A percentile compares a stretch with the other conserved stretches of the same genome.
Evolutionary conservation across 2,888 invertebrate species (phyloP).

Genomic region (Xanthorhoe designata): DNA sequence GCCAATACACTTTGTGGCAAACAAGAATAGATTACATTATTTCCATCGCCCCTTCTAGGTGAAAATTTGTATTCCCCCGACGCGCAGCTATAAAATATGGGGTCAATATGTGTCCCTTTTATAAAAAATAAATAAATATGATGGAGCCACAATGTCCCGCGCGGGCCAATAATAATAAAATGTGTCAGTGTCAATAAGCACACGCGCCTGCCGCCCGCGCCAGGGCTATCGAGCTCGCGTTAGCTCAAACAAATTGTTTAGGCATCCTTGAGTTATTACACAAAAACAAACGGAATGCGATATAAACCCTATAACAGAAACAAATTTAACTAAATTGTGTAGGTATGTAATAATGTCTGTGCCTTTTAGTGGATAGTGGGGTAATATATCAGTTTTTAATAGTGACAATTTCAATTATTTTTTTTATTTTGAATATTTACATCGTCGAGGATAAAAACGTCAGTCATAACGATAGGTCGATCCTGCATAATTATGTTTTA

Average conservation of each 20-base stretch:
- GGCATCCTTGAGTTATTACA: neutral
- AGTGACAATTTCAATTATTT: no score
- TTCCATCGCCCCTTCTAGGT: constrained; percentile 24
- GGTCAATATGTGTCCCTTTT: constrained; percentile 45
- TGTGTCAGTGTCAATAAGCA: constrained; percentile 42
- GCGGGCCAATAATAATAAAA: constrained; percentile 43
- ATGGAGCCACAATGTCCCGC: constrained; percentile 37
- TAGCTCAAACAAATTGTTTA: neutral
- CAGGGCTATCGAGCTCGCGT: constrained; percentile 6
- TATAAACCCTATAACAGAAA: neutral
- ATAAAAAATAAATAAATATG: constrained; percentile 46
- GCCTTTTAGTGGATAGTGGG: no score
- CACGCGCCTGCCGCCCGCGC: constrained; percentile 19
- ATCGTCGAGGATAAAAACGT: no score
- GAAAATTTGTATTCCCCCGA: constrained; percentile 42
- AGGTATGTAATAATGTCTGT: no score
- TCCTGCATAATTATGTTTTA: no score
- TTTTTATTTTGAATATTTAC: no score
- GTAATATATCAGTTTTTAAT: no score
- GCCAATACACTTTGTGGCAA: constrained; percentile 7
- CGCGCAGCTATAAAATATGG: constrained; percentile 43
- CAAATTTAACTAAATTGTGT: no score
- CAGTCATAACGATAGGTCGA: no score
- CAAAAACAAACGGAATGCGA: neutral
- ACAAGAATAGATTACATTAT: constrained; percentile 25